These are phyloP conservation scores for Anoura caudifer DNA, from an alignment of 2,113 vertebrate species.

Conservation along the genomic window DNA sequence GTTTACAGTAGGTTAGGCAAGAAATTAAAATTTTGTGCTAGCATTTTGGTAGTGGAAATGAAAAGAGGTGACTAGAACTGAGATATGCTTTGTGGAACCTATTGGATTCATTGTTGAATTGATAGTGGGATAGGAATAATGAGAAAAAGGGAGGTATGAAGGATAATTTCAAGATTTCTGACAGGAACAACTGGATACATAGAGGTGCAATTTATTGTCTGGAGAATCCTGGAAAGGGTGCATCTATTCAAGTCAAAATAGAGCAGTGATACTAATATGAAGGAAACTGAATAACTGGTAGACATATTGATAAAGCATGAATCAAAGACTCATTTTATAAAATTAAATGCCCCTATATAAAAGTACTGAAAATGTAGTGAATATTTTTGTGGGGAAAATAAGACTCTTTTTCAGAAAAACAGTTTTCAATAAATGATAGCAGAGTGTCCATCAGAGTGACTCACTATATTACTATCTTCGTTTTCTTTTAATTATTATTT, in stretches of 20 bases:
- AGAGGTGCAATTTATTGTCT: background rate
- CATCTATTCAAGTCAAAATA: background rate
- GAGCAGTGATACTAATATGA: background rate
- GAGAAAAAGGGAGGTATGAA: background rate
- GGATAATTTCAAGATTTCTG: background rate
- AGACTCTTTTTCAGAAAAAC: conserved; percentile 38
- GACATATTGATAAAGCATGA: background rate
- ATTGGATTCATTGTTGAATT: background rate
- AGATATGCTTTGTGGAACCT: background rate
- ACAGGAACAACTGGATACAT: background rate
- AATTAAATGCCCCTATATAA: background rate
- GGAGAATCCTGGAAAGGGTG: background rate
- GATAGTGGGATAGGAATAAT: background rate
- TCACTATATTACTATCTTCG: conserved; percentile 31
- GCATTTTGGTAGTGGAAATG: background rate
- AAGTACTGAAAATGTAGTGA: conserved; percentile 6
- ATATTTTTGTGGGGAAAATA: background rate
- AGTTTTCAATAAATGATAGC: conserved; percentile 35
- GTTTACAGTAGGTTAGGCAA: background rate
- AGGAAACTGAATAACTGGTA: background rate
- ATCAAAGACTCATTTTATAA: conserved; percentile 8
- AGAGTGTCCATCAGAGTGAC: conserved; percentile 22
- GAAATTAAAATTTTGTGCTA: background rate
- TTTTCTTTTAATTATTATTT: conserved; percentile 54
- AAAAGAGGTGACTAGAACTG: background rate